Percentiles rank a stretch among this genome's conserved stretches.
These are phyloP conservation scores for Pachypanchax playfairii DNA, from an alignment of 2,113 vertebrate genomes.

Conservation along the genomic window DNA sequence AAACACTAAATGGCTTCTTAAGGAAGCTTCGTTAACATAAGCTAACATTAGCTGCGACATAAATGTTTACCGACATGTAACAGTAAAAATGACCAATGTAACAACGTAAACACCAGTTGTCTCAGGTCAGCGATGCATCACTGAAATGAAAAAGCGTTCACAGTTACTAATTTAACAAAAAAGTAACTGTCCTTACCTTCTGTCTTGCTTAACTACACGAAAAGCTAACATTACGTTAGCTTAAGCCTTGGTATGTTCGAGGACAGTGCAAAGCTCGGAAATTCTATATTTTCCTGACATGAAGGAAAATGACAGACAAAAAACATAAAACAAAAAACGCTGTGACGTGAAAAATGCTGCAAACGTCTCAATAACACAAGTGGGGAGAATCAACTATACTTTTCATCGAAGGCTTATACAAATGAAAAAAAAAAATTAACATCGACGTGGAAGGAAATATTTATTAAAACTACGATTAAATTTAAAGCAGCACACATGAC, in stretches of 20 bases:
- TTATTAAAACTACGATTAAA: no score
- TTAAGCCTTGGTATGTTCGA: conserved; percentile 29
- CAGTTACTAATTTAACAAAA: not conserved
- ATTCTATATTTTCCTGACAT: rapidly evolving
- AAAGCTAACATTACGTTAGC: conserved; percentile 40
- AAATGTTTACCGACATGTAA: not conserved
- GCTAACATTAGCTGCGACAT: conserved; percentile 45
- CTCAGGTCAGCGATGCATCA: not conserved
- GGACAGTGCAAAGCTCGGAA: not conserved
- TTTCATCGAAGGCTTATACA: no score
- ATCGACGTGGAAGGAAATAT: no score
- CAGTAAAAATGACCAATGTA: not conserved
- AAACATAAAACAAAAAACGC: not conserved
- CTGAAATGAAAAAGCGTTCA: rapidly evolving
- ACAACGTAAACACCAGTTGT: not conserved
- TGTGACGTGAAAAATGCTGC: not conserved
- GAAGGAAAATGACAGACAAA: not conserved
- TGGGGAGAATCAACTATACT: no score
- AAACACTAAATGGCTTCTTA: not conserved
- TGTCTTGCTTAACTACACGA: conserved; percentile 50
- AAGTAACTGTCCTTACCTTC: conserved; percentile 44
- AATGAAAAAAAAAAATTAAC: no score
- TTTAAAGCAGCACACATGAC: no score
- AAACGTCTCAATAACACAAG: no score
- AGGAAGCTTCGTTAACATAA: not conserved